These are phyloP conservation scores for Hycleus phaleratus DNA, from an alignment of 1,140 invertebrate species.

Conservation along the genomic window DNA sequence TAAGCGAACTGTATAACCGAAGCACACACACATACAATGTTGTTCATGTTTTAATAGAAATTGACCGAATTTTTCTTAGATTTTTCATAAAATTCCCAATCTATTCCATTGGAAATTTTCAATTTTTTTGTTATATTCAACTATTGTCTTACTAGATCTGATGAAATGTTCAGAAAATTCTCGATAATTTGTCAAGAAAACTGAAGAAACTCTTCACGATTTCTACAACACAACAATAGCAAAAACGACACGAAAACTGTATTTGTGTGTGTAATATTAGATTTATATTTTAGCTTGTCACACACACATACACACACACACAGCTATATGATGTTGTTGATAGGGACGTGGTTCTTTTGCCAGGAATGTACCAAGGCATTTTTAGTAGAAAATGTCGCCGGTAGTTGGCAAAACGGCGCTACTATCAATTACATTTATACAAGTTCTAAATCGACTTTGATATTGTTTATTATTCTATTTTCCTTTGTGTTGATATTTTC, in stretches of 20 bases:
- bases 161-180: conserved; percentile 31
- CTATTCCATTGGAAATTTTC: too few relatives aligned
- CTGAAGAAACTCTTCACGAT: neutral
- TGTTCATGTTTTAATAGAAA: conserved; percentile 13
- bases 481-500: too few relatives aligned
- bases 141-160: conserved; percentile 21
- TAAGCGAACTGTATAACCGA: conserved; percentile 24
- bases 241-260: conserved; percentile 22
- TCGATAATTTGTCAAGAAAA: conserved; percentile 4
- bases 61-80: conserved; percentile 4
- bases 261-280: conserved; percentile 13
- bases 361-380: conserved; percentile 28
- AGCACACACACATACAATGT: conserved; percentile 28
- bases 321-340: conserved; percentile 13
- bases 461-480: too few relatives aligned
- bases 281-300: conserved; percentile 32
- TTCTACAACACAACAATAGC: neutral
- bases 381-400: conserved; percentile 26
- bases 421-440: too few relatives aligned
- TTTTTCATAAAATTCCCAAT: neutral
- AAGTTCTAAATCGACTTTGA: too few relatives aligned
- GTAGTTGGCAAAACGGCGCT: conserved; percentile 19
- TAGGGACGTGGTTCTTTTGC: conserved; percentile 38
- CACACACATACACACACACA: too few relatives aligned
- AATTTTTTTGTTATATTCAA: neutral